Evolutionary conservation across 1,140 invertebrate genomes (phyloP).

Genomic region (Euwallacea fornicatus): DNA sequence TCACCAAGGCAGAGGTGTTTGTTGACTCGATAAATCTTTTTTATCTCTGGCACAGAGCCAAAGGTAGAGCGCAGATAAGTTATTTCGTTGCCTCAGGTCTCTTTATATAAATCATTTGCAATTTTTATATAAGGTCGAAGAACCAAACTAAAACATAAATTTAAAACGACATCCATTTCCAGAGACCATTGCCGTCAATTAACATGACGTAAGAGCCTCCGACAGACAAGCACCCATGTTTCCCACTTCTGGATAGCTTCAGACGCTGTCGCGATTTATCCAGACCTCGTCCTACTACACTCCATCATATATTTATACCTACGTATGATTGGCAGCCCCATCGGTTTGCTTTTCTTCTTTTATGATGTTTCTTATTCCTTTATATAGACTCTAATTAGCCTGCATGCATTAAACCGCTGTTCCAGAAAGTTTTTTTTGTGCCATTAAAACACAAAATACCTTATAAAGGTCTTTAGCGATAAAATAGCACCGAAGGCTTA

Average conservation of each 20-base stretch:
- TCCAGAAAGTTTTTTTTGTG: background rate
- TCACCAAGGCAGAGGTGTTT: slow-evolving; percentile 31
- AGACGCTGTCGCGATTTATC: slow-evolving; percentile 35
- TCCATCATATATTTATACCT: slow-evolving; percentile 33
- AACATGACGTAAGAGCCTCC: slow-evolving; percentile 27
- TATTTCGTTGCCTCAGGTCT: slow-evolving; percentile 18
- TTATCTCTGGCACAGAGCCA: slow-evolving; percentile 28
- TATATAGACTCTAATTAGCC: background rate
- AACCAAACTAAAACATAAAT: slow-evolving; percentile 7
- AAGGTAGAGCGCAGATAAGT: slow-evolving; percentile 14
- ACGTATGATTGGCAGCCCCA: slow-evolving; percentile 25
- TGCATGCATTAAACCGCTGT: background rate
- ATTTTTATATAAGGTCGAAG: background rate
- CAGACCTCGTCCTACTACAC: slow-evolving; percentile 1
- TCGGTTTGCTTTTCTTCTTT: background rate
- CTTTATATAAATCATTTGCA: slow-evolving; percentile 4
- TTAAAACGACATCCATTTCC: slow-evolving; percentile 20
- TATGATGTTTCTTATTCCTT: background rate
- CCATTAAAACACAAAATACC: slow-evolving; percentile 25
- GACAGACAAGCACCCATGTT: slow-evolving; percentile 27
- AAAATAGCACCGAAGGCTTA: slow-evolving; percentile 33
- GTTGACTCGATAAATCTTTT: slow-evolving; percentile 34
- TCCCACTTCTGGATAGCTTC: slow-evolving; percentile 30
- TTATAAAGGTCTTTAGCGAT: slow-evolving; percentile 31
- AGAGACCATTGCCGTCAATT: slow-evolving; percentile 29